A percentile compares a stretch with the other conserved stretches of the same genome.
Evolutionary conservation across 1,140 invertebrate genomes (phyloP).

Genomic region (Carcinoscorpius rotundicauda): DNA sequence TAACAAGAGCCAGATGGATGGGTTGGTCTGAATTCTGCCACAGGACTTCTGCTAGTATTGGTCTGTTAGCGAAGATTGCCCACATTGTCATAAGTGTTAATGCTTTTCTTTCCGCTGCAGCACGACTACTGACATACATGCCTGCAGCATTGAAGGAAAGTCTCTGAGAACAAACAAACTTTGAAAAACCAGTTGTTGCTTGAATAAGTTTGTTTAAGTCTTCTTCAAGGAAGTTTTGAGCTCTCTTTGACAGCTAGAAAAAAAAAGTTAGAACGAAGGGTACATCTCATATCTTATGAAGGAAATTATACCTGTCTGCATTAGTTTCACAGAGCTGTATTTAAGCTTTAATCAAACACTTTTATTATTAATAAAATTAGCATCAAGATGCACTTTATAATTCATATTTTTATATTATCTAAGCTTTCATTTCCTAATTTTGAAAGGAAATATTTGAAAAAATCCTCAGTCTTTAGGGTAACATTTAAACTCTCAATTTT

Average conservation of each 20-base stretch:
- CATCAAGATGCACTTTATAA: too few species aligned
- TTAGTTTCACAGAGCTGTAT: too few species aligned
- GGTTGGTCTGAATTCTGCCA: slow-evolving; percentile 35
- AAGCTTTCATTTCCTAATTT: too few species aligned
- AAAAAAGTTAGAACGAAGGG: not conserved
- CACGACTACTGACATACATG: slow-evolving; percentile 25
- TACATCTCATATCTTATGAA: too few species aligned
- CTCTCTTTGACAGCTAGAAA: slow-evolving; percentile 10
- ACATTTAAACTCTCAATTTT: too few species aligned
- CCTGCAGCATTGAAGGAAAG: slow-evolving; percentile 29
- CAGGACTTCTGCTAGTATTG: slow-evolving; percentile 32
- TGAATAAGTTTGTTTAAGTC: slow-evolving; percentile 21
- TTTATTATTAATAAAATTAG: too few species aligned
- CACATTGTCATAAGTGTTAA: slow-evolving; percentile 25
- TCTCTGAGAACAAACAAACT: slow-evolving; percentile 32
- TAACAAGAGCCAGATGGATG: slow-evolving; percentile 33
- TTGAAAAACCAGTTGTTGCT: slow-evolving; percentile 27
- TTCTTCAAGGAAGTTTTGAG: slow-evolving; percentile 19
- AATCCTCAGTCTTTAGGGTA: too few species aligned
- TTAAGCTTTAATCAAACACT: too few species aligned
- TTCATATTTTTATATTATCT: too few species aligned
- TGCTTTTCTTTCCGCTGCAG: slow-evolving; percentile 29
- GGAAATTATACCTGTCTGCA: too few species aligned
- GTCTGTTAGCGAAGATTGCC: slow-evolving; percentile 29
- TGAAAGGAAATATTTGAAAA: too few species aligned